Evolutionary conservation across 2,888 invertebrate species (phyloP).

Genomic region (Volucella zonaria): DNA sequence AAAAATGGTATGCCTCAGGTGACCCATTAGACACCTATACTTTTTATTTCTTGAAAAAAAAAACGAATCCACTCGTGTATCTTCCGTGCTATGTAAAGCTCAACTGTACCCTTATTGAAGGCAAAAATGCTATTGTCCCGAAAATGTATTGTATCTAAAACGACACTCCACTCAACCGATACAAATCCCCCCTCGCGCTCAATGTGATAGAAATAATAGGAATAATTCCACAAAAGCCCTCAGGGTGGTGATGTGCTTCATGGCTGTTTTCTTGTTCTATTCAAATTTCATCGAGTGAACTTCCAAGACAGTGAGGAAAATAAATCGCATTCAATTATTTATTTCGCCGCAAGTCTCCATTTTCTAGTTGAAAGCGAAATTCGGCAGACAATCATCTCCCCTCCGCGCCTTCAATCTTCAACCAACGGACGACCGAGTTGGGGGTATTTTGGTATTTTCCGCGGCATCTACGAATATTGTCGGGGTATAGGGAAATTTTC

Average conservation of each 20-base stretch:
- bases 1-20: slow-evolving; percentile 13
- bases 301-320: slow-evolving; percentile 42
- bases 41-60: not conserved
- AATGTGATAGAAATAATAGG: not conserved
- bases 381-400: too few relatives aligned
- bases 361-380: not conserved
- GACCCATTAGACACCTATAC: not conserved
- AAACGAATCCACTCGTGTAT: too few relatives aligned
- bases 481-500: slow-evolving; percentile 41
- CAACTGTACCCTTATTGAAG: too few relatives aligned
- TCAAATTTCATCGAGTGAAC: slow-evolving; percentile 34
- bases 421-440: not conserved
- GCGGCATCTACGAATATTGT: slow-evolving; percentile 31
- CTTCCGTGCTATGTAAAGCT: too few relatives aligned
- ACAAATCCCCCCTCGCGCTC: not conserved
- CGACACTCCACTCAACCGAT: too few relatives aligned
- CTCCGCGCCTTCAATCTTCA: too few relatives aligned
- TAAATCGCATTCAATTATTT: slow-evolving; percentile 63
- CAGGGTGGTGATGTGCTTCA: too few relatives aligned
- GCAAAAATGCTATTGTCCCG: too few relatives aligned
- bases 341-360: slow-evolving; percentile 22
- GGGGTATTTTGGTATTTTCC: slow-evolving; percentile 8
- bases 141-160: too few relatives aligned
- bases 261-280: not conserved
- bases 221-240: too few relatives aligned